Percentiles rank a stretch among this genome's conserved stretches.
phyloP scores from a whole-genome alignment of 2,113 vertebrate genomes.

The Spea multiplicata region DNA sequence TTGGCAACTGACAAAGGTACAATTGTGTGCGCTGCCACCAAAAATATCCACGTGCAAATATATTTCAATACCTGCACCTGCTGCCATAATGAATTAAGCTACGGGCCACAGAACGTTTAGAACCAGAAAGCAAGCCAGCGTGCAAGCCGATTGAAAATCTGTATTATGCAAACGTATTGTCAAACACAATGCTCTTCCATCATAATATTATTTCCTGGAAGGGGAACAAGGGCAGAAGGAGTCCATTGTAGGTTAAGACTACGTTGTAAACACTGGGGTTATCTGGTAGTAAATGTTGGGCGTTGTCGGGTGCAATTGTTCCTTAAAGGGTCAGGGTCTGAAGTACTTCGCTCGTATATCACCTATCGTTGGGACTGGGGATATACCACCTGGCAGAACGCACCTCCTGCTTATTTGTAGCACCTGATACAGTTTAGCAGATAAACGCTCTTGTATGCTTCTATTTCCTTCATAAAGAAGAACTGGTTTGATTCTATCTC shows the following conservation, averaged over 20 bases:
- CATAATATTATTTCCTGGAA: not conserved
- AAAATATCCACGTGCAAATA: constrained; percentile 29
- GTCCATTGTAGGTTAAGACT: not conserved
- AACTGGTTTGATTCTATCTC: too few species aligned
- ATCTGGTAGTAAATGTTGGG: constrained; percentile 22
- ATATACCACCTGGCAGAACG: too few species aligned
- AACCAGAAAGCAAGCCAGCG: constrained; percentile 9
- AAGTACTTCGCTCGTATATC: too few species aligned
- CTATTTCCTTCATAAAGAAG: too few species aligned
- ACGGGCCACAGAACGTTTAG: constrained; percentile 11
- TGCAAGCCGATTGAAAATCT: constrained; percentile 1
- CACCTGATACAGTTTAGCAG: too few species aligned
- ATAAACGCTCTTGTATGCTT: too few species aligned
- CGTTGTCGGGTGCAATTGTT: not conserved
- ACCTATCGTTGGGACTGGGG: too few species aligned
- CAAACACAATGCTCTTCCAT: constrained; percentile 1
- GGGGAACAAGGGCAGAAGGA: not conserved
- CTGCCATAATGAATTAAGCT: not conserved
- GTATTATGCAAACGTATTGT: not conserved
- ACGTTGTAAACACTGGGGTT: constrained; percentile 14
- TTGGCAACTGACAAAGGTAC: constrained; percentile 26
- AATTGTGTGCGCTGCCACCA: constrained; percentile 19
- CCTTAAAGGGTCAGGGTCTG: not conserved
- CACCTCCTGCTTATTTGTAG: too few species aligned
- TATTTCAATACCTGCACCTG: not conserved